A percentile compares a stretch with the other conserved stretches of the same genome.
Evolutionary conservation across 2,888 invertebrate genomes (phyloP).

Genomic region (Celastrina argiolus): DNA sequence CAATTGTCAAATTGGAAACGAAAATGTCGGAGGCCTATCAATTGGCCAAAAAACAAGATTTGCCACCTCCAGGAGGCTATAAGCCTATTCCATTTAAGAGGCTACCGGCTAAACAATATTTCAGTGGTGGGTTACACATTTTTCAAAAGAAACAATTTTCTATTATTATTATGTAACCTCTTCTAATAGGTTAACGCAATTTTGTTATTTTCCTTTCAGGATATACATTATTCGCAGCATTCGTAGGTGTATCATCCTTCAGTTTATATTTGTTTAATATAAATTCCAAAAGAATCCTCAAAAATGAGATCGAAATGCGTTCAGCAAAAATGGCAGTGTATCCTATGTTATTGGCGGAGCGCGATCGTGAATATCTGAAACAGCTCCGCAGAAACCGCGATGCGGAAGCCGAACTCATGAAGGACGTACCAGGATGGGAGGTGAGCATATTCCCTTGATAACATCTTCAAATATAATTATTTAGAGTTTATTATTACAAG

Average conservation of each 20-base stretch:
- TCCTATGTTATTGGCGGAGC: slow-evolving; percentile 89
- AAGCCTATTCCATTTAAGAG: slow-evolving; percentile 84
- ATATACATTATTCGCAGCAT: slow-evolving; percentile 79
- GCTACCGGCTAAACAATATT: slow-evolving; percentile 83
- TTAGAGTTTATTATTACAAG: too few relatives aligned
- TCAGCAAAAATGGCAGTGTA: slow-evolving; percentile 86
- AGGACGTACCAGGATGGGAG: slow-evolving; percentile 93
- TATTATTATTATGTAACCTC: slow-evolving; percentile 56
- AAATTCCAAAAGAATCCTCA: slow-evolving; percentile 70
- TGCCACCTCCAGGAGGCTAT: slow-evolving; percentile 96
- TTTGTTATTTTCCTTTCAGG: slow-evolving; percentile 60
- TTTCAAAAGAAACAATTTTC: neutral
- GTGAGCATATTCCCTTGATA: slow-evolving; percentile 40
- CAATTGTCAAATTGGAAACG: slow-evolving; percentile 34
- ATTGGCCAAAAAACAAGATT: slow-evolving; percentile 83
- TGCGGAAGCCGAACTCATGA: slow-evolving; percentile 92
- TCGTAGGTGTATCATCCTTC: slow-evolving; percentile 76
- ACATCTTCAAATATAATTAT: too few relatives aligned
- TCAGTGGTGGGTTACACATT: slow-evolving; percentile 77
- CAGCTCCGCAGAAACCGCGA: slow-evolving; percentile 88
- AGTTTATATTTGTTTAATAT: slow-evolving; percentile 78
- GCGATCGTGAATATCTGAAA: slow-evolving; percentile 89
- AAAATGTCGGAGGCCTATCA: slow-evolving; percentile 58
- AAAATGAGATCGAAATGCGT: slow-evolving; percentile 83
- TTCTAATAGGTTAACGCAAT: slow-evolving; percentile 45